These are phyloP conservation scores for Terebella lapidaria DNA, from an alignment of 2,888 invertebrate genomes.

Conservation along the genomic window DNA sequence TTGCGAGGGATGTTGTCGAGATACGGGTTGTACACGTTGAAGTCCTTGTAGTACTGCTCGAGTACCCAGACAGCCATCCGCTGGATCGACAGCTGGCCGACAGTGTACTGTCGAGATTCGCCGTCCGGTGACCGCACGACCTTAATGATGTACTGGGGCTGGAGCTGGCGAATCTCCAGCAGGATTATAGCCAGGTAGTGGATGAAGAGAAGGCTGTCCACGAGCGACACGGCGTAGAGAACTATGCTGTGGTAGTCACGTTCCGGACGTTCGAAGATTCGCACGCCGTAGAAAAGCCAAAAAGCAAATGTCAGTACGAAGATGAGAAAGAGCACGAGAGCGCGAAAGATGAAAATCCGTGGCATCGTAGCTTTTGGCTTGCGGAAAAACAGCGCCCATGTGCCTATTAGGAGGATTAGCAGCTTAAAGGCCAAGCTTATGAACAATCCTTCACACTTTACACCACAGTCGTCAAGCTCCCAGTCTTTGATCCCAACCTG, in stretches of 20 bases:
- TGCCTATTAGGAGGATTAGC: constrained; percentile 78
- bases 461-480: constrained; percentile 28
- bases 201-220: constrained; percentile 89
- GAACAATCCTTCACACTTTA: constrained; percentile 72
- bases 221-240: constrained; percentile 84
- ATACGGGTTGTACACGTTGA: constrained; percentile 86
- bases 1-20: constrained; percentile 38
- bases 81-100: constrained; percentile 22
- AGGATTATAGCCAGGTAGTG: constrained; percentile 90
- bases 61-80: constrained; percentile 79
- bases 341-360: constrained; percentile 82
- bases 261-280: constrained; percentile 58
- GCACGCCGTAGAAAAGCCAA: constrained; percentile 96
- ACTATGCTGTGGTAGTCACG: constrained; percentile 76
- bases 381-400: constrained; percentile 87
- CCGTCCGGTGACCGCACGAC: constrained; percentile 94
- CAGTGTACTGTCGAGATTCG: constrained; percentile 78
- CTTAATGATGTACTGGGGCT: constrained; percentile 69
- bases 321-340: constrained; percentile 80
- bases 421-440: constrained; percentile 87
- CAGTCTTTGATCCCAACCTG: constrained; percentile 66
- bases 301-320: constrained; percentile 91
- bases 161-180: constrained; percentile 86
- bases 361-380: constrained; percentile 82
- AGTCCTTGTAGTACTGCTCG: constrained; percentile 91